Evolutionary conservation across 2,888 invertebrate genomes (phyloP), one percentile per base, ranked within the genome.

Genomic region (Limnephilus rhombicus): DNA sequence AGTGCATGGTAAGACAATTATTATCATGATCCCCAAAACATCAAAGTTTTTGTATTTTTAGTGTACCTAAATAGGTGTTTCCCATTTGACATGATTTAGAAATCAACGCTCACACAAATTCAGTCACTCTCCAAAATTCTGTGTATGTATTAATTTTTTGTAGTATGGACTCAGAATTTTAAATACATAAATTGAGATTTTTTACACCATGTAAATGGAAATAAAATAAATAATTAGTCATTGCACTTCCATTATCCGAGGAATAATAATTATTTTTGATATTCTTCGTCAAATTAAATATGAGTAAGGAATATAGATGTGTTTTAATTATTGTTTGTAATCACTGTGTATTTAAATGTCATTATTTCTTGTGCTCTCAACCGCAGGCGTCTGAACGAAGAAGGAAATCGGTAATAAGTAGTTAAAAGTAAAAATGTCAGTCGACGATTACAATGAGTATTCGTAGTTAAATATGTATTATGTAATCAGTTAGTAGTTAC

Each of bases 1-100:
- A 98, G 94, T 99, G 99, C 95, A 96, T 97, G 96, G 99, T 99
- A 95, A 92, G 88, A 80, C 24, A 24, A 24, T n/a, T 68, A 7
- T 24, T 68, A 68, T 68, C 68, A 7, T 68, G 24, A 68, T 24
- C 68, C 18, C 24, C 68, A 68, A 68, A 68, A 68, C 7, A 68
- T 68, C 24, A 24, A 45, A 45, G 45, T 45, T 45, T 15, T 0
- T 15, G 15, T 49, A 49, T 49, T 49, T 49, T 49, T 49, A 49
- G 13, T 49, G 45, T 45, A 12, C 45, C 41, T 45, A 45, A 45
- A 4, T 37, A 18, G 24, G 53, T 18, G 7, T 68, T 18, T 68
- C 24, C 18, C 24, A 24, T 7, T 68, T 68, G 68, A 68, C 24
- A 24, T 18, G 68, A 68, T 68, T 24, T 24, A 68, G 53, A 15